Evolutionary conservation across 1,140 invertebrate species (phyloP), one percentile per base, ranked within the genome.

Genomic region (Leucophenga varia): DNA sequence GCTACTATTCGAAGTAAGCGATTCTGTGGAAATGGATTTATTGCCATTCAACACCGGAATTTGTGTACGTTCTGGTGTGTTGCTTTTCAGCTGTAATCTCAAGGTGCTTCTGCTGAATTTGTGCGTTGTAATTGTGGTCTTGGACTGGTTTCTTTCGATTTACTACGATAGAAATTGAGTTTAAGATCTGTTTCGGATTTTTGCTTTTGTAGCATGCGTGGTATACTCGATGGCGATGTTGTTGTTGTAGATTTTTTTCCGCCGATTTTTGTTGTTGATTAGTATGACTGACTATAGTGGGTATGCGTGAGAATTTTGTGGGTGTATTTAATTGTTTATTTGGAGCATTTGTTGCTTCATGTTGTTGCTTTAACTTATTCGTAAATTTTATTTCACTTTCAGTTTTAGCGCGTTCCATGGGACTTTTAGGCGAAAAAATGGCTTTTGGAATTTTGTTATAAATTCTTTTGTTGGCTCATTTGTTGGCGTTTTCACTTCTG

Each of bases 101-200:
- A 1, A 10, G 56, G 57, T 0, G 65, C 54, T 25, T 73, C 70
- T 0, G 64, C 70, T 1, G 70, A 73, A 43, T 60, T 65, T 17
- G 70, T 64, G 8, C 70, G 54, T 18, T 72, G 69, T 16, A 73
- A 21, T 0, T 55, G 52, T 0, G 54, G 49, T 14, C 51, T 35
- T 20, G 70, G 70, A 55, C 63, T 71, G n/a, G 48, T 37, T 43
- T 73, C 70, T 50, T 73, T 73, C 1, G 70, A 73, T 39, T 69
- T 71, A 37, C 64, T 64, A 22, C 70, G 55, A 43, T 73, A 68
- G 13, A 68, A 19, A 10, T 52, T 55, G 1, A 74, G 18, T 18
- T 74, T 74, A 2, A 74, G 48, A 54, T 74, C 71, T 12, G 71
- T 74, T 41, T 74, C 71, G 7, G 71, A 74, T 43, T 74, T 74